Evolutionary conservation across 2,888 invertebrate species (phyloP), one percentile per base, ranked within the genome.

Genomic region (Perizoma flavofasciatum): DNA sequence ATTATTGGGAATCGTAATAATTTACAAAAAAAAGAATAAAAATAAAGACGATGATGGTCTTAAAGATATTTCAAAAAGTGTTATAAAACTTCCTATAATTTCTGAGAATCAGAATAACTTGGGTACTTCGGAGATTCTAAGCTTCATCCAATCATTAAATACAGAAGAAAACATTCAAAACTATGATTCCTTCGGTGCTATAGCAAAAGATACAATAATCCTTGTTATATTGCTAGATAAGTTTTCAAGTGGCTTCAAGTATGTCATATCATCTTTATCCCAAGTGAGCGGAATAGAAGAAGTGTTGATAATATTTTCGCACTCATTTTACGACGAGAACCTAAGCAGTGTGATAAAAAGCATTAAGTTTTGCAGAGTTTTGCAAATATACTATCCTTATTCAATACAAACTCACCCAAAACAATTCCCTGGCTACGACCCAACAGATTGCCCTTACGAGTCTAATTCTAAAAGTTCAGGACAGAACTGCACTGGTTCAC

Each of bases 351-450:
- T 81, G 34, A 74, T 86, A 59, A 65, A 61, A 49, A 65, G 61
- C n/a, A 81, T 86, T 63, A 78, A 85, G 57, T 86, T 83, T 66
- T 78, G 82, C 65, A 75, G 81, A 43, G 81, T 82, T 22, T 57
- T 84, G 55, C 86, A 87, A 75, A 77, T 86, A 46, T 86, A 75
- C 68, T 86, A 81, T 67, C 85, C 86, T 3, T 77, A 77, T 74
- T 85, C 85, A 3, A 39, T 78, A 40, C 82, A 85, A 67, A 10
- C 78, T n/a, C 73, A 77, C 59, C 72, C 76, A 9, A 9, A 74
- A 22, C 60, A 70, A 43, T 85, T 84, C 63, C 84, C 85, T 43
- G 85, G 83, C 5, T 74, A 51, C 35, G 63, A 73, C 35, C 37
- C 63, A 7, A 66, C 66, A 41, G 82, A 85, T 61, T 83, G 84